Evolutionary conservation across 2,113 vertebrate genomes (phyloP).

Genomic region (Clupea harengus): DNA sequence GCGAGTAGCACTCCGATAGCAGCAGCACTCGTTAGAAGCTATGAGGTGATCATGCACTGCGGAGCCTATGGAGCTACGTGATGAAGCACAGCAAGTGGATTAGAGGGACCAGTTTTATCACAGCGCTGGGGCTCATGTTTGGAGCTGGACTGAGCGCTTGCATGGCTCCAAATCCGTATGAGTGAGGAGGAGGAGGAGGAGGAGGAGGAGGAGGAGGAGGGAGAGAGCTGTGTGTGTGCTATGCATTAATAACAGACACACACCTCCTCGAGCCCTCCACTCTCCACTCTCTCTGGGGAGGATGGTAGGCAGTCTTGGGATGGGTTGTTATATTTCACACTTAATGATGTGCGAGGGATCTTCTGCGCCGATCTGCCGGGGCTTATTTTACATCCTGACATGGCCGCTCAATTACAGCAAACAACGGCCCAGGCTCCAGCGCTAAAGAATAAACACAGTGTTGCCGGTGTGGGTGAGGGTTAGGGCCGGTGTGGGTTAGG

Average conservation of each 20-base stretch:
- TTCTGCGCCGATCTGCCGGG: constrained; percentile 59
- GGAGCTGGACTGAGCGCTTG: background rate
- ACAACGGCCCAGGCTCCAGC: constrained; percentile 39
- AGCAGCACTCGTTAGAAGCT: background rate
- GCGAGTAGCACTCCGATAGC: background rate
- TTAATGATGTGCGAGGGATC: constrained; percentile 68
- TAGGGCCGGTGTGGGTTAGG: background rate
- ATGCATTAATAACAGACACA: constrained; percentile 52
- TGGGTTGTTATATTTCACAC: constrained; percentile 71
- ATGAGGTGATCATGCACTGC: background rate
- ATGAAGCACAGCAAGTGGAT: background rate
- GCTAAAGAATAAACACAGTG: constrained; percentile 47
- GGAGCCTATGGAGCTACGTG: background rate
- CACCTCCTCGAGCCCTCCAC: constrained; percentile 49
- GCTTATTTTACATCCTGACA: constrained; percentile 63
- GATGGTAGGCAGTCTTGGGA: constrained; percentile 61
- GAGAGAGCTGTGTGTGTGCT: background rate
- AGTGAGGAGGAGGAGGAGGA: background rate
- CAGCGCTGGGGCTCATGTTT: background rate
- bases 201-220: background rate
- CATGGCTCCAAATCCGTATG: background rate
- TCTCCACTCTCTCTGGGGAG: constrained; percentile 51
- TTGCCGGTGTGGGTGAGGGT: constrained; percentile 17
- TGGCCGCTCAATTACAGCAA: constrained; percentile 54
- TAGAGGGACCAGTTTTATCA: background rate